Evolutionary conservation across 53 echinoderm and acorn worm species (phyloP).

Genomic region (Crossaster papposus): DNA sequence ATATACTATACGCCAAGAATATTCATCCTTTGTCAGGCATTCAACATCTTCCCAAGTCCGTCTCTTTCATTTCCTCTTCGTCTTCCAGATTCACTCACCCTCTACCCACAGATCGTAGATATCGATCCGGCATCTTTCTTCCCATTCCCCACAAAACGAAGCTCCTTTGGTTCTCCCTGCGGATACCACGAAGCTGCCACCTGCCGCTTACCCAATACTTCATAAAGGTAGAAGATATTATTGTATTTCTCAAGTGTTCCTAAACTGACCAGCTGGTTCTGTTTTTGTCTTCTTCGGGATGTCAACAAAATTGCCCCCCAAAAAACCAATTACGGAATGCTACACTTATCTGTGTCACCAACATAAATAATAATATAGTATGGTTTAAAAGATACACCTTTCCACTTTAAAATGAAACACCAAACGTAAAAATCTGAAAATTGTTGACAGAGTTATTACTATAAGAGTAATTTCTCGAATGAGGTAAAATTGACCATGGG

Average conservation of each 20-base stretch:
- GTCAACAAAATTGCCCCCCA: too few species aligned
- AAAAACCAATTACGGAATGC: too few species aligned
- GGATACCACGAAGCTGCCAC: constrained; percentile 31
- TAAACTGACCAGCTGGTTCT: background rate
- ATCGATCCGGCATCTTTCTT: constrained; percentile 25
- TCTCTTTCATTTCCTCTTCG: background rate
- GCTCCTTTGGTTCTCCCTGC: background rate
- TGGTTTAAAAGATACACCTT: too few species aligned
- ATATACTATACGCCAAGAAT: background rate
- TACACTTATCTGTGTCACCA: too few species aligned
- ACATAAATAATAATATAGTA: too few species aligned
- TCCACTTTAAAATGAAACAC: too few species aligned
- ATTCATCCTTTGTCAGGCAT: background rate
- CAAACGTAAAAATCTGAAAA: too few species aligned
- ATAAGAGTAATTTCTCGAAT: too few species aligned
- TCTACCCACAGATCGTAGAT: background rate
- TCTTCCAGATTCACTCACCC: background rate
- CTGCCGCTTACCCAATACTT: background rate
- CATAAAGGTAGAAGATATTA: background rate
- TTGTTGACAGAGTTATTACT: too few species aligned
- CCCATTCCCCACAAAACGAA: constrained; percentile 29
- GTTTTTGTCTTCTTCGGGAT: background rate
- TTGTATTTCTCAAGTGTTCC: background rate
- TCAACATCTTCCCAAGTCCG: constrained; percentile 18
- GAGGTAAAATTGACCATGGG: too few species aligned